Base-by-base conservation (phyloP, 2,888 invertebrate genomes). In the Steinernema carpocapsae region DNA sequence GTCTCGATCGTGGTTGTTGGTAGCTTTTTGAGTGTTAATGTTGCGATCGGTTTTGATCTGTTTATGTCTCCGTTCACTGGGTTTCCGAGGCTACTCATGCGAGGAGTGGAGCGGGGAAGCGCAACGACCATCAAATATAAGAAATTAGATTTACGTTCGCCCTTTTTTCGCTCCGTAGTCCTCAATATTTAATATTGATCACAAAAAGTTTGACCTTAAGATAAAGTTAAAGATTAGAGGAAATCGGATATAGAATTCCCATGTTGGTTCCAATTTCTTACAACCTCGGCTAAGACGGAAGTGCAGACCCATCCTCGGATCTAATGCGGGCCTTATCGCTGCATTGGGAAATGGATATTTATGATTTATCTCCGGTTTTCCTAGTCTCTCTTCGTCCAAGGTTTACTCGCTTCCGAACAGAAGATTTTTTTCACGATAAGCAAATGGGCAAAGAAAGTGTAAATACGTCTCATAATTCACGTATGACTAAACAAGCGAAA, bases 301-400 rank as follows among this genome's bases (percentile, higher is more conserved):
- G 64, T 26, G 19, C 48, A 48, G 19, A 48, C 10, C 37, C 10
- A 10, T 37, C 37, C 37, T 37, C 37, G 37, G 17, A 48, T 29
- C 64, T 29, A 29, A 24, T 64, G 64, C 32, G 32, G 32, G 56
- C 26, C 22, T 22, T 12, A 24, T 56, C 56, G 17, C 22, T 56
- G 56, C 56, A 56, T 29, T 32, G 7, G n/a, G 29, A 64, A 64
- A 64, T 64, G 24, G 64, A 64, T 26, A 64, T 64, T 64, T 64
- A 64, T 64, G 64, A 64, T 32, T 26, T 17, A 64, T 64, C 64
- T n/a, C 17, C 14, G 29, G 6, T 64, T 64, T 29, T 37, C 26
- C 64, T 17, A 32, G 48, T 17, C 19, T 4, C n/a, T 48, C 48
- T 48, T 4, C 48, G 48, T 48, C 14, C 19, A n/a, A n/a, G 48